Base-by-base conservation (phyloP, 2,888 invertebrate genomes). In the Liposcelis brunnea region DNA sequence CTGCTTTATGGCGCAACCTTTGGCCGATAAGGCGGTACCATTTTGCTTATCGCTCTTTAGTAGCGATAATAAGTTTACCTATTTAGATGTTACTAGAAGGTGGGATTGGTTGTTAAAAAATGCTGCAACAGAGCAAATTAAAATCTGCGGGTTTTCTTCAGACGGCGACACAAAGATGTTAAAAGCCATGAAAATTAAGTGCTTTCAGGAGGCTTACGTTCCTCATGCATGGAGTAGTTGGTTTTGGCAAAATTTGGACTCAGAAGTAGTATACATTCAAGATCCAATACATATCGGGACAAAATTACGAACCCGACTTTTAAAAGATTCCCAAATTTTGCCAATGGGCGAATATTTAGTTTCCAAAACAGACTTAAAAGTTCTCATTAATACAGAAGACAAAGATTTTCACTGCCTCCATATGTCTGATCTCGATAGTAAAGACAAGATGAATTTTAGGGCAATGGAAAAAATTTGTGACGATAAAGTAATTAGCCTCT, bases 151-250 rank as follows among this genome's bases (percentile, higher is more conserved):
- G 19, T 52, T 50, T 45, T 47, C 53, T 35, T 43, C 50, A 15
- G 53, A 53, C 48, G 53, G 51, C 7, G 52, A 53, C 33, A 45
- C 50, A 12, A 45, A 49, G 48, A 45, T 47, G 36, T 19, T 52
- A 21, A 53, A 52, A 45, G 47, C 49, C n/a, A 52, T 52, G 50
- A 51, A 36, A 33, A 33, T 47, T 12, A 31, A 18, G 31, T 14
- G 31, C 8, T 26, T 26, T 26, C 5, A 26, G 8, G 26, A 26
- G 8, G 8, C 26, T 6, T 26, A 26, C 8, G 26, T 26, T 26
- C 26, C 5, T 26, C 26, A 26, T 8, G 26, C 4, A 26, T 26
- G 26, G 26, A 26, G 26, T 8, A 4, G 8, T 4, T 26, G 26
- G 26, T 26, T 26, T 26, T 26, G 26, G 26, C 26, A 26, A 8